These are phyloP conservation scores for Tinea pellionella DNA, from an alignment of 2,888 invertebrate species.

Conservation along the genomic window DNA sequence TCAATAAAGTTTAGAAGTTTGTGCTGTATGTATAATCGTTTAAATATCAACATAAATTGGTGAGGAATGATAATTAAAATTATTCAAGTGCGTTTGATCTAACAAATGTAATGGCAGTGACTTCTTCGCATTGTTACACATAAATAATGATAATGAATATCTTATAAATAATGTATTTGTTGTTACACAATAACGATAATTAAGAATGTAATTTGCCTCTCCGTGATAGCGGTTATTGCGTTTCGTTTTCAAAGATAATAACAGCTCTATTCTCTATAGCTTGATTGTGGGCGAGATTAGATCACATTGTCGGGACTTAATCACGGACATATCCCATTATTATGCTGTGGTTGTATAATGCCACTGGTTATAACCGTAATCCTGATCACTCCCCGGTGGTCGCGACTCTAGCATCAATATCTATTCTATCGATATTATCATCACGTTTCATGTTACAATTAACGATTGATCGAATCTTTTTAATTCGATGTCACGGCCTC, in stretches of 20 bases:
- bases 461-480: not conserved
- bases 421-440: not conserved
- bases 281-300: constrained; percentile 8
- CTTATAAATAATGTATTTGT: not conserved
- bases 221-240: not conserved
- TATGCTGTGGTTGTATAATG: constrained; percentile 5
- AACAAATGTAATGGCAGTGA: no score
- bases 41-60: no score
- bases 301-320: constrained; percentile 11
- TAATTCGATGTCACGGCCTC: no score
- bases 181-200: not conserved
- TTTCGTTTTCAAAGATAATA: constrained; percentile 6
- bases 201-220: not conserved
- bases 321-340: constrained; percentile 7
- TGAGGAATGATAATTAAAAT: no score
- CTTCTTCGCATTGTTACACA: not conserved
- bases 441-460: not conserved
- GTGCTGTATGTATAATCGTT: no score
- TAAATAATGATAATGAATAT: not conserved
- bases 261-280: not conserved
- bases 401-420: not conserved
- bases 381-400: constrained; percentile 6
- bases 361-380: constrained; percentile 3
- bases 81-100: no score
- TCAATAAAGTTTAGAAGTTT: no score